phyloP scores from a whole-genome alignment of 2,113 vertebrate species.

The Turnix velox region DNA sequence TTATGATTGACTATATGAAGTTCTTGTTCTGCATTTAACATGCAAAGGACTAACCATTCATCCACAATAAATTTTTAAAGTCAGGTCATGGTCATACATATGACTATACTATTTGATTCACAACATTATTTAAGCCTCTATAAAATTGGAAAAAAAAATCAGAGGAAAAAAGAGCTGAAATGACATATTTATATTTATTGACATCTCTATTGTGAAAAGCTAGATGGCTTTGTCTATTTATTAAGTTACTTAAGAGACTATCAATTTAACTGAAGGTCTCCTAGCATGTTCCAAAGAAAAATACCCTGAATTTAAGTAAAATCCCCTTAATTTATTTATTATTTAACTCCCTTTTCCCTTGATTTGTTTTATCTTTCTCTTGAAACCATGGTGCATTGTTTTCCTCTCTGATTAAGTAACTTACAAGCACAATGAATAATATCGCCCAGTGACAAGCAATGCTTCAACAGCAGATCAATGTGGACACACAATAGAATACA shows the following conservation, averaged over 20 bases:
- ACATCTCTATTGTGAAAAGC: background rate
- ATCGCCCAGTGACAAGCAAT: background rate
- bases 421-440: slow-evolving; percentile 1
- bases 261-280: background rate
- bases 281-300: background rate
- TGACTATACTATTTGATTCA: background rate
- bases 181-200: background rate
- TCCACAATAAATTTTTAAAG: background rate
- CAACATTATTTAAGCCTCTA: background rate
- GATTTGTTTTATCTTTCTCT: background rate
- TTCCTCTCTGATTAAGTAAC: slow-evolving; percentile 9
- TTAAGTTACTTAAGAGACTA: background rate
- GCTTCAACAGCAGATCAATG: background rate
- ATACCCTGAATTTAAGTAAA: background rate
- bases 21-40: background rate
- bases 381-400: background rate
- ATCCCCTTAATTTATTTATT: background rate
- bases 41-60: background rate
- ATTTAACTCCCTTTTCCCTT: background rate
- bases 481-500: background rate
- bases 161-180: background rate
- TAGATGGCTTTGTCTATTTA: background rate
- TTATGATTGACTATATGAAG: background rate
- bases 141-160: background rate
- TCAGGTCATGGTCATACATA: background rate